Conservation (phyloP, 2,797 vertebrate genomes). For the Eutrigla gurnardus region DNA sequence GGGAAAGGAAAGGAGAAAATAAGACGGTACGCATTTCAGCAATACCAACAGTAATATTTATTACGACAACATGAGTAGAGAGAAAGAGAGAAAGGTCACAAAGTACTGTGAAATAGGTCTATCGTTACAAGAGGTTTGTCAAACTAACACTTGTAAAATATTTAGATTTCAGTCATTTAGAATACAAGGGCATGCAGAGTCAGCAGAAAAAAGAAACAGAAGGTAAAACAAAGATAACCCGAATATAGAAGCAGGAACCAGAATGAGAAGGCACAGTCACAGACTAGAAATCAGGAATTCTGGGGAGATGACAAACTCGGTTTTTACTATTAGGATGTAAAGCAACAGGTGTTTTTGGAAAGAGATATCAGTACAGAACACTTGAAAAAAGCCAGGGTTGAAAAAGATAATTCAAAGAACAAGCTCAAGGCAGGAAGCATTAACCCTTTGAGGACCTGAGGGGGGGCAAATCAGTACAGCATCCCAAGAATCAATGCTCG, state of each 20-base stretch:
- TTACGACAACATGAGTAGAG: constrained; percentile 96
- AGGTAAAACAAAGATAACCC: constrained; percentile 75
- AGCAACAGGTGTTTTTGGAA: constrained; percentile 77
- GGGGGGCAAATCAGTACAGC: constrained; percentile 10
- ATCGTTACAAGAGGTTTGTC: constrained; percentile 91
- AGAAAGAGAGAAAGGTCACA: constrained; percentile 91
- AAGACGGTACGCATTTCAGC: constrained; percentile 95
- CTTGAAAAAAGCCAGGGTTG: constrained; percentile 80
- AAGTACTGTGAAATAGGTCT: constrained; percentile 89
- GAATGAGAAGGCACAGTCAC: constrained; percentile 96
- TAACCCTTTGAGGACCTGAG: constrained; percentile 88
- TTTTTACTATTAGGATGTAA: constrained; percentile 83
- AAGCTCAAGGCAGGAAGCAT: constrained; percentile 82
- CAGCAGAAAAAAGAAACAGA: constrained; percentile 81
- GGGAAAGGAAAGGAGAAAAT: constrained; percentile 83
- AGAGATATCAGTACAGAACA: constrained; percentile 86
- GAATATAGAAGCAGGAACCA: constrained; percentile 87
- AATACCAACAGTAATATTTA: constrained; percentile 99
- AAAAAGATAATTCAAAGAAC: constrained; percentile 81
- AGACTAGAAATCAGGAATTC: constrained; percentile 89
- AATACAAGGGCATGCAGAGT: constrained; percentile 95
- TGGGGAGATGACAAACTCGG: constrained; percentile 83
- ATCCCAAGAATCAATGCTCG: constrained; percentile 19
- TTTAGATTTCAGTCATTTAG: constrained; percentile 80
- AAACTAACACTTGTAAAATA: constrained; percentile 86